phyloP scores from a whole-genome alignment of 2,113 vertebrate species.

The Polypterus bichir region DNA sequence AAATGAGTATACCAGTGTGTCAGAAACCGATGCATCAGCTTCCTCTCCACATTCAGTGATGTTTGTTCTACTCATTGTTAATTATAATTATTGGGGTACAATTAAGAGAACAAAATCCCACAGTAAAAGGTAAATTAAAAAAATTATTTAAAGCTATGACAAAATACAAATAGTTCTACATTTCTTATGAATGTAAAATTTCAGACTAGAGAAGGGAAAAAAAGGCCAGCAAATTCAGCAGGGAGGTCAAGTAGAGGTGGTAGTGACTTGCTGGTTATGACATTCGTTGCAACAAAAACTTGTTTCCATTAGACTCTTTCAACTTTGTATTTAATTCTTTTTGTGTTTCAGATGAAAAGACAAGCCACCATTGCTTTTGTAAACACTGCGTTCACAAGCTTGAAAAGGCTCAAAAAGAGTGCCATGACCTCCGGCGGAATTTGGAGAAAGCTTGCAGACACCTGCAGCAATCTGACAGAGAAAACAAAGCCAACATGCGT shows the following conservation, averaged over 20 bases:
- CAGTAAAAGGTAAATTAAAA: too few relatives aligned
- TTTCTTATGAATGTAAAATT: background rate
- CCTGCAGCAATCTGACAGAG: slow-evolving; percentile 60
- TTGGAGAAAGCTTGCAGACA: slow-evolving; percentile 60
- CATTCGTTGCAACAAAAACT: background rate
- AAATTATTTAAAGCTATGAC: too few relatives aligned
- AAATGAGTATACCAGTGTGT: too few relatives aligned
- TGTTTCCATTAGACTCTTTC: background rate
- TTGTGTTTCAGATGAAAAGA: slow-evolving; percentile 32
- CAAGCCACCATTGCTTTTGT: slow-evolving; percentile 34
- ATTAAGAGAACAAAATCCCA: too few relatives aligned
- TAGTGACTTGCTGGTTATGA: background rate
- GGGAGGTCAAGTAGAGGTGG: background rate
- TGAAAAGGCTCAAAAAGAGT: slow-evolving; percentile 56
- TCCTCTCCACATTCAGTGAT: too few relatives aligned
- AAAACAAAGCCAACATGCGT: slow-evolving; percentile 50
- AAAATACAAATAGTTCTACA: too few relatives aligned
- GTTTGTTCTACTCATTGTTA: too few relatives aligned
- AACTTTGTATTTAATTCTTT: background rate
- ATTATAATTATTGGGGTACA: too few relatives aligned
- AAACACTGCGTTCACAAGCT: slow-evolving; percentile 43
- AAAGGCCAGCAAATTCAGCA: background rate
- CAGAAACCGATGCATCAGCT: too few relatives aligned
- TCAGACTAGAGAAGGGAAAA: background rate
- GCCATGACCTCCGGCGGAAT: slow-evolving; percentile 62